phyloP scores from a whole-genome alignment of 1,140 invertebrate species.

The Lepidurus couesii region DNA sequence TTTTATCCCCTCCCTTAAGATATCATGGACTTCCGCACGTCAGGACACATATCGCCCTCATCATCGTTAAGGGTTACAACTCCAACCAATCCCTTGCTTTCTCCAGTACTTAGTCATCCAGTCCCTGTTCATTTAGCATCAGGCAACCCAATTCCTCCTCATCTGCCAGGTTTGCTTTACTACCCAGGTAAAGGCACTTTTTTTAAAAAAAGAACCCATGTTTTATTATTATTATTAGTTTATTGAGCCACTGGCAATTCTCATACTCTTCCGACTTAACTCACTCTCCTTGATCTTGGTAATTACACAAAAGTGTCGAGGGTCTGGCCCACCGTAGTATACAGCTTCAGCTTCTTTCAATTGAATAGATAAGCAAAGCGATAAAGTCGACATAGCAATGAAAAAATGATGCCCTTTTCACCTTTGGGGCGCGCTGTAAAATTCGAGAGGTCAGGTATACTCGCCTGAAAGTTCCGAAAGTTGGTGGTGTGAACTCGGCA shows the following conservation, averaged over 20 bases:
- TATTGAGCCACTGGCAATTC: no score
- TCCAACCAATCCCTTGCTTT: background rate
- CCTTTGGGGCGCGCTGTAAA: background rate
- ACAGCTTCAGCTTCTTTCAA: background rate
- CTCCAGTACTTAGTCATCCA: background rate
- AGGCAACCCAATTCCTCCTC: background rate
- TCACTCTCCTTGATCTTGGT: no score
- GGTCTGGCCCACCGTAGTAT: background rate
- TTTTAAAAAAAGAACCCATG: background rate
- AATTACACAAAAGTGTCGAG: no score
- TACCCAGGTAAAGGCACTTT: constrained; percentile 14
- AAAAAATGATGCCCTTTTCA: background rate
- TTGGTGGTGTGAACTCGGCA: background rate
- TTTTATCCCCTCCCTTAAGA: background rate
- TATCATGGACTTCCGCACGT: constrained; percentile 21
- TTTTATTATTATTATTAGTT: no score
- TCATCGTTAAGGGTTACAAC: constrained; percentile 18
- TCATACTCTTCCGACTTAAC: no score
- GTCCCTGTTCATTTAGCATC: background rate
- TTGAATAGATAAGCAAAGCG: background rate
- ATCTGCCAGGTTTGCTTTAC: background rate
- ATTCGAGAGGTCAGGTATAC: background rate
- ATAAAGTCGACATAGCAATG: background rate
- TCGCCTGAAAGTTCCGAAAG: background rate
- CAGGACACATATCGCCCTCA: constrained; percentile 20